Evolutionary conservation across 2,888 invertebrate species (phyloP), one percentile per base, ranked within the genome.

Genomic region (Thymelicus sylvestris): DNA sequence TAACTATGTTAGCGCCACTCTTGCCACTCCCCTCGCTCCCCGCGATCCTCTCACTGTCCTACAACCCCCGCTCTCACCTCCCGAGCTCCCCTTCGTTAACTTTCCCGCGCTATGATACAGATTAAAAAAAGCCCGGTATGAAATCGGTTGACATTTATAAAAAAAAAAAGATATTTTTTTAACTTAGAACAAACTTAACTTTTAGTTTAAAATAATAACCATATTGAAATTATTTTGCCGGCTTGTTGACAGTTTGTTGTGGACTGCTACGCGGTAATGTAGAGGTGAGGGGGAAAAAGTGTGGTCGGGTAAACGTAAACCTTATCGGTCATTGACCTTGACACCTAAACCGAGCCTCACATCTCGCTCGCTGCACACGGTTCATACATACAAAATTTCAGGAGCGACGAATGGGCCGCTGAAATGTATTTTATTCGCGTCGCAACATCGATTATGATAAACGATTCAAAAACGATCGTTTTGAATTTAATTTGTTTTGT

Each of bases 241-340:
- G 62, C 13, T 39, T n/a, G 50, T 39, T 39, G 60, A 39, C 41
- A 62, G 52, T 47, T 52, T 68, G 31, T 59, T 10, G 68, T 69
- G 39, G 81, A 19, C 83, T 78, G 81, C 79, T 76, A 79, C 78
- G 81, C 83, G 85, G 86, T 86, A 85, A 78, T 78, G 73, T 73
- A 67, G 83, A 82, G 79, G 82, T 80, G 82, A 81, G 84, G 85
- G 84, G 82, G 41, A 82, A 82, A 82, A 82, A 78, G 79, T 81
- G 88, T 86, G 88, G 85, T 88, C 83, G 88, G 81, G 83, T 83
- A 84, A 85, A 84, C 87, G 85, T 86, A 81, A 88, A 86, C 87
- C 90, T 93, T 93, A 93, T 93, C 93, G 91, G 92, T 90, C 92
- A 91, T 88, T 87, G 90, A 92, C 91, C 93, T 92, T 91, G 88